Evolutionary conservation across 2,888 invertebrate species (phyloP).

Genomic region (Baccha elongata): DNA sequence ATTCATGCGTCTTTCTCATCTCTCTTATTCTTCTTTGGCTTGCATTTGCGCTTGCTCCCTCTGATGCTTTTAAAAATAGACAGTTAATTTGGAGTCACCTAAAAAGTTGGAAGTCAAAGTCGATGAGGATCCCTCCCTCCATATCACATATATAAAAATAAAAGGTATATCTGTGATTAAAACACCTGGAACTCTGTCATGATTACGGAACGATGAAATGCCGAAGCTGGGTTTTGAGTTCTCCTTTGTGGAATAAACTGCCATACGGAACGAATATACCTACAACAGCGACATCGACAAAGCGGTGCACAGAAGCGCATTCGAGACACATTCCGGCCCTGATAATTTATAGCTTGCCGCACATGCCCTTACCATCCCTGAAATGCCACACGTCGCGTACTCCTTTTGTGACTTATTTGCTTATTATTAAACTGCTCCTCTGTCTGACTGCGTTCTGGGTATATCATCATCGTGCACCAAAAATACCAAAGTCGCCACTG

Average conservation of each 20-base stretch:
- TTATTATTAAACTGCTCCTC: conserved; percentile 59
- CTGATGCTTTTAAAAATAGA: conserved; percentile 25
- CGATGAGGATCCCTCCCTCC: conserved; percentile 50
- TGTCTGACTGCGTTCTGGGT: conserved; percentile 35
- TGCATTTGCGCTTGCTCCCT: conserved; percentile 28
- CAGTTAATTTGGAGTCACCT: conserved; percentile 9
- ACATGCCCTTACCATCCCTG: neutral
- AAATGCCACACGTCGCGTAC: too few species aligned
- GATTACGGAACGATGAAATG: conserved; percentile 73
- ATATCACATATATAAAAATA: neutral
- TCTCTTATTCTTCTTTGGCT: conserved; percentile 43
- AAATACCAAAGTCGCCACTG: conserved; percentile 51
- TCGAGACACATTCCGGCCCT: conserved; percentile 74
- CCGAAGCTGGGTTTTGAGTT: conserved; percentile 52
- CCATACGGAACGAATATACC: conserved; percentile 69
- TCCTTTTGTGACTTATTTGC: conserved; percentile 73
- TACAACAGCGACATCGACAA: conserved; percentile 60
- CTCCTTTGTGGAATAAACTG: conserved; percentile 60
- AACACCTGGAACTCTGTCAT: conserved; percentile 74
- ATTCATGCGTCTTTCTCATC: neutral
- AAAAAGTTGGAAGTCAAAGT: conserved; percentile 46
- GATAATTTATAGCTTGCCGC: conserved; percentile 61
- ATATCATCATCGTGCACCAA: conserved; percentile 64
- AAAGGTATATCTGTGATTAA: conserved; percentile 56
- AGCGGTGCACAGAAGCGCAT: conserved; percentile 74